Conservation (phyloP, 2,113 vertebrate genomes). For the Aplodontia rufa region DNA sequence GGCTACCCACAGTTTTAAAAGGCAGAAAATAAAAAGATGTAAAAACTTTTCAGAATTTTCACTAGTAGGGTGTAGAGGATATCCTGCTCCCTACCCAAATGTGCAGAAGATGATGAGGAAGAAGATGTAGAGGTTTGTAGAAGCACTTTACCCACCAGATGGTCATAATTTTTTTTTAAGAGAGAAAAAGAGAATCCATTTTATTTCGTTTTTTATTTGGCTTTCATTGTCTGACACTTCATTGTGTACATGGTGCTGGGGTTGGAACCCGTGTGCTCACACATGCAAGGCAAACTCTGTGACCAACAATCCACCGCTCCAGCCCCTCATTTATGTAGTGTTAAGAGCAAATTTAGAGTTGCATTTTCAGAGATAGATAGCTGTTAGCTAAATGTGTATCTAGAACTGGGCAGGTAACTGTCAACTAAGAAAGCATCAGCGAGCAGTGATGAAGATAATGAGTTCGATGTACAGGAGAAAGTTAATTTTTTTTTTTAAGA, state of each 20-base stretch:
- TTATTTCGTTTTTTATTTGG: too few relatives aligned
- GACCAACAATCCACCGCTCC: too few relatives aligned
- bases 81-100: constrained; percentile 89
- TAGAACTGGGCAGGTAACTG: constrained; percentile 74
- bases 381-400: constrained; percentile 86
- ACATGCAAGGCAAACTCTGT: too few relatives aligned
- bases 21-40: constrained; percentile 92
- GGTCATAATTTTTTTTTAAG: too few relatives aligned
- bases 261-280: too few relatives aligned
- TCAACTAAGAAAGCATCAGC: constrained; percentile 71
- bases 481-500: too few relatives aligned
- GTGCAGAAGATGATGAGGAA: constrained; percentile 92
- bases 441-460: constrained; percentile 67
- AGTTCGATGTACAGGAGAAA: constrained; percentile 75
- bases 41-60: constrained; percentile 94
- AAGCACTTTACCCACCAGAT: constrained; percentile 88
- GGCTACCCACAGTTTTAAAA: constrained; percentile 88
- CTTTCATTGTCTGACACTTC: too few relatives aligned
- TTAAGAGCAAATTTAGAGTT: constrained; percentile 89
- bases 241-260: too few relatives aligned
- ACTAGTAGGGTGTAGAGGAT: constrained; percentile 82
- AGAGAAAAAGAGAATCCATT: too few relatives aligned
- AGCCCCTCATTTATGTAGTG: constrained; percentile 90
- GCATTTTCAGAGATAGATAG: constrained; percentile 87
- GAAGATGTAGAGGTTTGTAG: constrained; percentile 93